Evolutionary conservation across 2,113 vertebrate species (phyloP).

Genomic region (Anhinga anhinga): DNA sequence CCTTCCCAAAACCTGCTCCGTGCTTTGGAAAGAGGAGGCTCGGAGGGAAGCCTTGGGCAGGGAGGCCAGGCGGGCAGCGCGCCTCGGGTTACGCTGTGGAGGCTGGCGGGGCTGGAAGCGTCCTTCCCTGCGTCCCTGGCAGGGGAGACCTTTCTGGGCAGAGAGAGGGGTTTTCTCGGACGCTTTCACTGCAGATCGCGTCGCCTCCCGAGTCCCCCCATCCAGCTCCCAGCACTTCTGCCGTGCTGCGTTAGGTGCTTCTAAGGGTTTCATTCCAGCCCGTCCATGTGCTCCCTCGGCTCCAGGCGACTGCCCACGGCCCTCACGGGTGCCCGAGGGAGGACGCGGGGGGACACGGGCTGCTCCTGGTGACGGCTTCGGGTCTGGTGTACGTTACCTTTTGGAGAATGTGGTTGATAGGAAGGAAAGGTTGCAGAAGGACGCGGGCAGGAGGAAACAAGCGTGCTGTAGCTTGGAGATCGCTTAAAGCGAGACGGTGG

Average conservation of each 20-base stretch:
- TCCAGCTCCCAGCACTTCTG: not conserved
- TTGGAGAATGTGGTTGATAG: not conserved
- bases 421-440: not conserved
- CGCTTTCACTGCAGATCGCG: not conserved
- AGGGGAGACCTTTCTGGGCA: not conserved
- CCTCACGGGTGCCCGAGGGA: not conserved
- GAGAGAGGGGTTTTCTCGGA: not conserved
- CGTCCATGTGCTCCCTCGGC: not conserved
- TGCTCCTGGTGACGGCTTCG: not conserved
- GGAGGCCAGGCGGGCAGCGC: not conserved
- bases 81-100: accelerated
- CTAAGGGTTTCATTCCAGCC: not conserved
- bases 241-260: accelerated
- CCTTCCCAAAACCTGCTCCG: not conserved
- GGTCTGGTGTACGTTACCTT: not conserved
- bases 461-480: not conserved
- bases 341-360: not conserved
- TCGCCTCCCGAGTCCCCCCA: not conserved
- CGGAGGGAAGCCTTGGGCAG: not conserved
- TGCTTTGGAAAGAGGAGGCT: not conserved
- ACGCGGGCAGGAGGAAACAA: not conserved
- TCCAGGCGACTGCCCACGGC: accelerated
- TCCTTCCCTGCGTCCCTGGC: not conserved
- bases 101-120: not conserved
- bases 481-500: not conserved